These are phyloP conservation scores for Polypterus bichir DNA, from an alignment of 2,113 vertebrate species.

Conservation along the genomic window DNA sequence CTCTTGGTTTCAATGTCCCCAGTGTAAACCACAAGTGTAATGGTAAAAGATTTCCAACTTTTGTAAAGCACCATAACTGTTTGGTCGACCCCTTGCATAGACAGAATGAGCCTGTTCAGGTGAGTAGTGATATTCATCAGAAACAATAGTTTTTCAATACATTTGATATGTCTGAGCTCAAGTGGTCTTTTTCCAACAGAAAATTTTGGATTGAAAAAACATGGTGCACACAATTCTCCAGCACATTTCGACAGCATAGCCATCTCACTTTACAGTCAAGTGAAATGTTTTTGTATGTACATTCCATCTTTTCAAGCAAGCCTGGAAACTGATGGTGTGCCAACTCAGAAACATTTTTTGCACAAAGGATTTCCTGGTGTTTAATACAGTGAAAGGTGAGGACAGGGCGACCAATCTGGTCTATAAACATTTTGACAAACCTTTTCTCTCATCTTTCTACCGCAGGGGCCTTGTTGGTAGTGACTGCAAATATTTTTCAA, in stretches of 20 bases:
- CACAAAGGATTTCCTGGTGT: conserved; percentile 2
- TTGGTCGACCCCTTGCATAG: conserved; percentile 9
- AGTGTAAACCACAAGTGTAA: conserved; percentile 10
- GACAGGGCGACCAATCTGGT: not conserved
- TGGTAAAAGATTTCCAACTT: conserved; percentile 7
- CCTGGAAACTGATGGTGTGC: conserved; percentile 8
- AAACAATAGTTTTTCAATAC: conserved; percentile 19
- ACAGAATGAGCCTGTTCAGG: conserved; percentile 11
- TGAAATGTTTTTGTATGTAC: conserved; percentile 10
- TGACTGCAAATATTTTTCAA: no score
- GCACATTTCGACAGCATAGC: conserved; percentile 16
- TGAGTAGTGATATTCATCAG: conserved; percentile 15
- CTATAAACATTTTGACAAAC: no score
- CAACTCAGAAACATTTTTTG: conserved; percentile 2
- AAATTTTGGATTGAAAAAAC: conserved; percentile 11
- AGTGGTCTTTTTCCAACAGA: conserved; percentile 13
- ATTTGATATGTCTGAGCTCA: conserved; percentile 13
- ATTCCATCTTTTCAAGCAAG: conserved; percentile 12
- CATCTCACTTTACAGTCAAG: conserved; percentile 12
- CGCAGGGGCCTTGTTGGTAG: no score
- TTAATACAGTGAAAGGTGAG: not conserved
- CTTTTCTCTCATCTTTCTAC: no score
- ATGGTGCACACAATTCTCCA: conserved; percentile 14
- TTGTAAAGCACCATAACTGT: conserved; percentile 10
- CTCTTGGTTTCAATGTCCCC: conserved; percentile 6